Percentiles rank a stretch among this genome's conserved stretches.
Evolutionary conservation across 2,113 vertebrate genomes (phyloP).

Genomic region (Todiramphus saurophagus): DNA sequence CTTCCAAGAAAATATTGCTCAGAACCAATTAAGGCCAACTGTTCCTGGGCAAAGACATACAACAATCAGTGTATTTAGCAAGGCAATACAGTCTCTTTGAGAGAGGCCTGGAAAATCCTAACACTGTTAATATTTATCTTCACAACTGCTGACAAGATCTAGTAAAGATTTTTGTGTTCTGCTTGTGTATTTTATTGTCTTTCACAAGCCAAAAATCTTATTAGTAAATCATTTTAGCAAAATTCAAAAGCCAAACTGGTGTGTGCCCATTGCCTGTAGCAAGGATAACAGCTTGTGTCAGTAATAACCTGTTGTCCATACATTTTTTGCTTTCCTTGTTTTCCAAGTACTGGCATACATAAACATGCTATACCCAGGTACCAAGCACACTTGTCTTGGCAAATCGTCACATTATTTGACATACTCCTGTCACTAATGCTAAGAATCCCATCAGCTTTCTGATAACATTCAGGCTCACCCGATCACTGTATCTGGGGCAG

Average conservation of each 20-base stretch:
- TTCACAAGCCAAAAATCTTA: neutral
- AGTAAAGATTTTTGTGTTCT: neutral
- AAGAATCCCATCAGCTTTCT: neutral
- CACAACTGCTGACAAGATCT: neutral
- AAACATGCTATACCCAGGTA: neutral
- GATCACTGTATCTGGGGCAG: neutral
- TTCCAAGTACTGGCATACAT: neutral
- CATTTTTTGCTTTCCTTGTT: neutral
- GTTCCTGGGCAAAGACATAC: neutral
- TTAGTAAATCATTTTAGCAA: neutral
- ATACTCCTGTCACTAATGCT: neutral
- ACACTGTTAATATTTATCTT: neutral
- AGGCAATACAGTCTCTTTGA: neutral
- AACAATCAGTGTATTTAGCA: neutral
- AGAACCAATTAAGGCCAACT: neutral
- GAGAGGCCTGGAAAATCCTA: constrained; percentile 11
- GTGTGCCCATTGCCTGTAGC: neutral
- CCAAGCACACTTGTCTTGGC: neutral
- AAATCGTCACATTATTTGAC: neutral
- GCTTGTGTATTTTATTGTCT: neutral
- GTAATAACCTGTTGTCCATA: neutral
- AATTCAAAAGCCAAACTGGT: neutral
- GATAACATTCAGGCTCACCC: neutral
- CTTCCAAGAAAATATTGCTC: neutral
- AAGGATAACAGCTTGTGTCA: neutral